A percentile compares a stretch with the other conserved stretches of the same genome.
Conservation (phyloP, 1,140 invertebrate genomes). For the Neotoxoptera formosana region DNA sequence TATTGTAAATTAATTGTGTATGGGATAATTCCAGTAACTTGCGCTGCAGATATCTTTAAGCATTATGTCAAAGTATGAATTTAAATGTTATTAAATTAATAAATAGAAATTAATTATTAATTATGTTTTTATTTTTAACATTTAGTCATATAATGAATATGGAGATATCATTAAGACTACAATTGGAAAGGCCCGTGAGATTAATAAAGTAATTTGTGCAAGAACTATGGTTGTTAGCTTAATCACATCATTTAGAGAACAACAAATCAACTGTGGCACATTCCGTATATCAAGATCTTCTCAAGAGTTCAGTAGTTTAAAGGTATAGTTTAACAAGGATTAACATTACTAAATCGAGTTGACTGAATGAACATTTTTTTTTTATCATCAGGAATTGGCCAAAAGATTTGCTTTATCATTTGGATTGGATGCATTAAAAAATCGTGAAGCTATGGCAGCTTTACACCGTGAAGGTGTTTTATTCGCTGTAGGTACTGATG, state of each 20-base stretch:
- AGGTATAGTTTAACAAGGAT: slow-evolving; percentile 67
- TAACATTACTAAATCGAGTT: slow-evolving; percentile 16
- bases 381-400: slow-evolving; percentile 80
- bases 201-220: slow-evolving; percentile 96
- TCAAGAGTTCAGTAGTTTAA: slow-evolving; percentile 85
- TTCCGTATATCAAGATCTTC: slow-evolving; percentile 72
- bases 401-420: slow-evolving; percentile 97
- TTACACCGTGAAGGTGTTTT: slow-evolving; percentile 93
- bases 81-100: neutral
- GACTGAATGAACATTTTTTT: slow-evolving; percentile 59
- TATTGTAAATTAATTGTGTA: slow-evolving; percentile 98
- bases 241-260: slow-evolving; percentile 81
- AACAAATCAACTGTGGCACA: slow-evolving; percentile 70
- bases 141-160: slow-evolving; percentile 95
- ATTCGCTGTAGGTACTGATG: slow-evolving; percentile 81
- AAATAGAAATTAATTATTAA: neutral
- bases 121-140: slow-evolving; percentile 60
- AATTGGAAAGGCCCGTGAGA: slow-evolving; percentile 94
- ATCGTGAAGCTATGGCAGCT: slow-evolving; percentile 95
- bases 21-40: slow-evolving; percentile 91
- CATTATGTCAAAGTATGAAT: slow-evolving; percentile 89
- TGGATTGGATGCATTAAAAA: slow-evolving; percentile 96
- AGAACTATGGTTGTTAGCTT: slow-evolving; percentile 93
- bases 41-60: slow-evolving; percentile 94
- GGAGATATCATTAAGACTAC: slow-evolving; percentile 99